Conservation (phyloP, 2,888 invertebrate genomes). For the Dorcus hopei region DNA sequence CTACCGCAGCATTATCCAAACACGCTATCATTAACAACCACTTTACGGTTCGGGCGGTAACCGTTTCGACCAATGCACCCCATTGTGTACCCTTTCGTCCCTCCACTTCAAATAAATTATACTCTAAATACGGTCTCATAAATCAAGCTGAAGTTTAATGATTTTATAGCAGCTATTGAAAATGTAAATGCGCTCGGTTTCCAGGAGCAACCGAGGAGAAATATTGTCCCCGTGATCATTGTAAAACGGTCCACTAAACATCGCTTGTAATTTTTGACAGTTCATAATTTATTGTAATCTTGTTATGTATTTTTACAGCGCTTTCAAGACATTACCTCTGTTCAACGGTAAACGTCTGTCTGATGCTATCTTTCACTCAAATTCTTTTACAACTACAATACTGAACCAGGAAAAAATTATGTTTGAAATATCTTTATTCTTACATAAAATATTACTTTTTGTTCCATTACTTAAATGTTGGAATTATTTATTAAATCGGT, state of each 20-base stretch:
- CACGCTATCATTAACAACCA: constrained; percentile 27
- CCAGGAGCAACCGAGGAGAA: constrained; percentile 24
- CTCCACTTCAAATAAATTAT: constrained; percentile 35
- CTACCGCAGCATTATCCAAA: constrained; percentile 20
- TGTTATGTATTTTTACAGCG: not conserved
- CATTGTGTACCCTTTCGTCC: constrained; percentile 25
- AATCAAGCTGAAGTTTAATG: constrained; percentile 32
- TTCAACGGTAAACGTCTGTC: too few relatives aligned
- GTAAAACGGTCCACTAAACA: constrained; percentile 6
- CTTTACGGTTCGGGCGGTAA: constrained; percentile 22
- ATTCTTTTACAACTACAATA: too few relatives aligned
- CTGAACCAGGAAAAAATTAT: too few relatives aligned
- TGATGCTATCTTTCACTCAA: too few relatives aligned
- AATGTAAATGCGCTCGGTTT: constrained; percentile 30
- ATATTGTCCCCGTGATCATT: constrained; percentile 15
- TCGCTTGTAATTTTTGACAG: constrained; percentile 2
- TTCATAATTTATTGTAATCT: constrained; percentile 1
- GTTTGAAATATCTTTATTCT: too few relatives aligned
- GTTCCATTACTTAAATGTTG: too few relatives aligned
- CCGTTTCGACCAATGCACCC: constrained; percentile 23
- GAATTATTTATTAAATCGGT: too few relatives aligned
- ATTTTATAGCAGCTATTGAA: constrained; percentile 32
- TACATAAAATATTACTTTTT: too few relatives aligned
- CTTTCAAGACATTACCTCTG: too few relatives aligned
- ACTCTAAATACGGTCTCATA: constrained; percentile 32